Percentiles rank a stretch among this genome's conserved stretches.
Conservation (phyloP, 1,140 invertebrate genomes). For the Aphaenogaster ashmeadi region DNA sequence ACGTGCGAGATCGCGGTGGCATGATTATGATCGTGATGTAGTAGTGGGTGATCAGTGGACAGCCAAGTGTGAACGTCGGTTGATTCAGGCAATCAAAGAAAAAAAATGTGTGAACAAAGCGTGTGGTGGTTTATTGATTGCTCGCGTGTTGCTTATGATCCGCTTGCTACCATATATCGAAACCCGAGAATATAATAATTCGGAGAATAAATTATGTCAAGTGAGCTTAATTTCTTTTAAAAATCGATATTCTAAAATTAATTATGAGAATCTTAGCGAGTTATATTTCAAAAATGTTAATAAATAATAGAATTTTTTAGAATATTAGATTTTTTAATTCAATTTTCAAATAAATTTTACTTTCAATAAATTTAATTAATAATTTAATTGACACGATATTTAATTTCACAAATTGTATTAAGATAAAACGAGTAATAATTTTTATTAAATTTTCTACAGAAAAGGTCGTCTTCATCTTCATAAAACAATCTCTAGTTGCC, state of each 20-base stretch:
- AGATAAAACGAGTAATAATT: not conserved
- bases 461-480: not conserved
- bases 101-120: slow-evolving; percentile 41
- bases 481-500: not conserved
- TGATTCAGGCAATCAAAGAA: slow-evolving; percentile 32
- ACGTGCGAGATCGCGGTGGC: slow-evolving; percentile 42
- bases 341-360: not conserved
- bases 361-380: not conserved
- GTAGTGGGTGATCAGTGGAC: not conserved
- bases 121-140: slow-evolving; percentile 31
- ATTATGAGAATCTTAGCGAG: not conserved
- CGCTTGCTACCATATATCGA: not conserved
- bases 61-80: slow-evolving; percentile 60
- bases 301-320: not conserved
- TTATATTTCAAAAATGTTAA: not conserved
- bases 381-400: not conserved
- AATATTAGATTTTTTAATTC: not conserved
- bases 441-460: not conserved
- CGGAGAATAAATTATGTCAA: not conserved
- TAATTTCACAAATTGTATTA: not conserved
- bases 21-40: slow-evolving; percentile 66
- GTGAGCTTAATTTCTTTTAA: not conserved
- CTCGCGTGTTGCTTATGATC: slow-evolving; percentile 34
- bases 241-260: not conserved
- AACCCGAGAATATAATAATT: not conserved